These are phyloP conservation scores for Liparis tanakae DNA, from an alignment of 2,797 vertebrate species.

Conservation along the genomic window DNA sequence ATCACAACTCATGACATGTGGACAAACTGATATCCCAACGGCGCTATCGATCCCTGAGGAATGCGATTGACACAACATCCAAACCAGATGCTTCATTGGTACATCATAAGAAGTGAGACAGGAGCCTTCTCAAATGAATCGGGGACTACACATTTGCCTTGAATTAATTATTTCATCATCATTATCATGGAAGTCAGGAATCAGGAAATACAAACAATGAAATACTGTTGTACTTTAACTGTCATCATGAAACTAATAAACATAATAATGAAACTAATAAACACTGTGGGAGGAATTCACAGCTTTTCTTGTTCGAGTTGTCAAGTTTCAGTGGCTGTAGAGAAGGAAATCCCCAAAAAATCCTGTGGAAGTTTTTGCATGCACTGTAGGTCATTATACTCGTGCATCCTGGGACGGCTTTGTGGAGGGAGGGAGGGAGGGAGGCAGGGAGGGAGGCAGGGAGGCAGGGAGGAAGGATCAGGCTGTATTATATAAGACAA, in stretches of 20 bases:
- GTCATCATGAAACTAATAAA: neutral
- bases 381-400: conserved; percentile 48
- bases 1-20: neutral
- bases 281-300: conserved; percentile 1
- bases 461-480: neutral
- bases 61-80: conserved; percentile 15
- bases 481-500: conserved; percentile 27
- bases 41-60: neutral
- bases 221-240: neutral
- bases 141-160: neutral
- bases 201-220: neutral
- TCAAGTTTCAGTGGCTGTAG: conserved; percentile 9
- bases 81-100: conserved; percentile 27
- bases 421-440: neutral
- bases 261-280: neutral
- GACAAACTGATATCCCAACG: neutral
- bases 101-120: conserved; percentile 9
- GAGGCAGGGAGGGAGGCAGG: neutral
- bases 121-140: neutral
- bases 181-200: conserved; percentile 6
- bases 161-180: neutral
- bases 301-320: conserved; percentile 13
- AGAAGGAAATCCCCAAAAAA: conserved; percentile 1
- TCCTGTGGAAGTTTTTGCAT: conserved; percentile 31
- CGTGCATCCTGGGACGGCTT: conserved; percentile 33